Evolutionary conservation across 2,797 vertebrate species (phyloP).

Genomic region (Pelochelys cantorii): DNA sequence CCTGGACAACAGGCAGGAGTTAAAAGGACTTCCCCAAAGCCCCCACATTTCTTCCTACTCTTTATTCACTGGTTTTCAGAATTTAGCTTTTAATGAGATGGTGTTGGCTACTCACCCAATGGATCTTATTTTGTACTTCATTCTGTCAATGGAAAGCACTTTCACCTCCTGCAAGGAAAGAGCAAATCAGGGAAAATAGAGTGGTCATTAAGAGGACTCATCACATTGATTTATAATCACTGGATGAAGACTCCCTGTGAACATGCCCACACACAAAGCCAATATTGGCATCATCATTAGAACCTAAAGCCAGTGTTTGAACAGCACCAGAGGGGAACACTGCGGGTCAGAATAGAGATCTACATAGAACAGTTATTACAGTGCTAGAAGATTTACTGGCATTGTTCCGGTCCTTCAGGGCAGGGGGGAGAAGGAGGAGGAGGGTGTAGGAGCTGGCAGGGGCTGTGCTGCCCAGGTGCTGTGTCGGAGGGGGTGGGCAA

Average conservation of each 20-base stretch:
- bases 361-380: background rate
- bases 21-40: background rate
- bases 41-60: background rate
- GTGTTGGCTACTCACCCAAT: slow-evolving; percentile 88
- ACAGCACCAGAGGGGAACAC: background rate
- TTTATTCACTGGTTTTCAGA: background rate
- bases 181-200: background rate
- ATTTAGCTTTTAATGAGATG: background rate
- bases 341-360: background rate
- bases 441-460: too few relatives aligned
- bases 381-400: too few relatives aligned
- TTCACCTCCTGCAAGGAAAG: slow-evolving; percentile 90
- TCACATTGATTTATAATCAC: background rate
- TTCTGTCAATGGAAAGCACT: slow-evolving; percentile 90
- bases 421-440: too few relatives aligned
- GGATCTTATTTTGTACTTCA: slow-evolving; percentile 90
- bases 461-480: too few relatives aligned
- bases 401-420: too few relatives aligned
- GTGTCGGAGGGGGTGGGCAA: too few relatives aligned
- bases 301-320: background rate
- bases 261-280: background rate
- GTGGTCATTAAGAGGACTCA: background rate
- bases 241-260: background rate
- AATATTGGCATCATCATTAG: background rate
- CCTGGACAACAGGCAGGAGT: background rate